phyloP scores from a whole-genome alignment of 2,797 vertebrate species.

The Galagoides demidoff region DNA sequence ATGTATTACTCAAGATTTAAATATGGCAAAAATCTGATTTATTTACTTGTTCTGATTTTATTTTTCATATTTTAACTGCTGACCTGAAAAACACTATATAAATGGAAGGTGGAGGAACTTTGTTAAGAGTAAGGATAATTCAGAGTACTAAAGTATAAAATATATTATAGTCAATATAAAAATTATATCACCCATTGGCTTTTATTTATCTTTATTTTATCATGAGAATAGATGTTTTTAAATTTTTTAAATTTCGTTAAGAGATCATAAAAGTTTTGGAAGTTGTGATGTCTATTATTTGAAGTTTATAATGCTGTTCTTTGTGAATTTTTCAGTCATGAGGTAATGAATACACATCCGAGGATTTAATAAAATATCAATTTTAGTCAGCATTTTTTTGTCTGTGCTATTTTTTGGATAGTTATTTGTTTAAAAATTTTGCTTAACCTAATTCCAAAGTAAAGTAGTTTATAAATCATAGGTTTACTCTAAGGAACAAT shows the following conservation, averaged over 20 bases:
- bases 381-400: not conserved
- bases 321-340: no score
- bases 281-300: not conserved
- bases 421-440: not conserved
- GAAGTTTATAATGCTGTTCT: not conserved
- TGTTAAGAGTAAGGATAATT: not conserved
- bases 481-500: not conserved
- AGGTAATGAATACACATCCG: not conserved
- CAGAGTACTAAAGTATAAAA: not conserved
- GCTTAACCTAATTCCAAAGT: not conserved
- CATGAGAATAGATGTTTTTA: not conserved
- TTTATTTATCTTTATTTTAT: not conserved
- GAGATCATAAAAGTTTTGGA: not conserved
- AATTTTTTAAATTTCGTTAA: not conserved
- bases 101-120: not conserved
- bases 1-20: not conserved
- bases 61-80: slow-evolving; percentile 29
- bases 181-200: not conserved
- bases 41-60: not conserved
- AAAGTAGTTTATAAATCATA: not conserved
- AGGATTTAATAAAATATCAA: not conserved
- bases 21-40: not conserved
- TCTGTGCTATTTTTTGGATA: not conserved
- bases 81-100: not conserved
- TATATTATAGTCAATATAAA: not conserved